Percentiles rank a stretch among this genome's conserved stretches.
These are phyloP conservation scores for Bubo blakistoni DNA, from an alignment of 2,113 vertebrate genomes.

Conservation along the genomic window DNA sequence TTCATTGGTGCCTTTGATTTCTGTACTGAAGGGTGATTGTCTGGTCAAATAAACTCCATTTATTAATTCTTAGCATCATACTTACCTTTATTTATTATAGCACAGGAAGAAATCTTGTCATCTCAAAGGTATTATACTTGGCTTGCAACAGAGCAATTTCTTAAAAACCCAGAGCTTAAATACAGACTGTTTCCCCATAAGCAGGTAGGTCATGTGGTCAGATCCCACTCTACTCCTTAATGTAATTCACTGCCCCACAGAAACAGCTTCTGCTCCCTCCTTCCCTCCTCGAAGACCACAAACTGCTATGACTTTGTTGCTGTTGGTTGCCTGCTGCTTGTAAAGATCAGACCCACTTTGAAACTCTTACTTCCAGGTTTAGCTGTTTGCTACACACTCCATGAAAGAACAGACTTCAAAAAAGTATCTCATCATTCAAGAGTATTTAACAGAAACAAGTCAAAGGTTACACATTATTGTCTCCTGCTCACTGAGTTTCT, in stretches of 20 bases:
- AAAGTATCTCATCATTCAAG: neutral
- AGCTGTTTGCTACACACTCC: neutral
- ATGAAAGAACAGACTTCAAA: neutral
- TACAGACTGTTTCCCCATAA: neutral
- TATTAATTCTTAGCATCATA: neutral
- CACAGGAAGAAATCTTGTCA: neutral
- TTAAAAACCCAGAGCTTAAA: neutral
- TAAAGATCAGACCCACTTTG: neutral
- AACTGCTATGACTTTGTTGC: neutral
- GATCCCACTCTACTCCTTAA: neutral
- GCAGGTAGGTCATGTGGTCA: accelerated
- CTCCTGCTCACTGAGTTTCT: neutral
- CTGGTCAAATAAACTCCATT: neutral
- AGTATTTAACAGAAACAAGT: neutral
- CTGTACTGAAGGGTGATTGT: neutral
- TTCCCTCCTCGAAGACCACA: neutral
- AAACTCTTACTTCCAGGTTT: neutral
- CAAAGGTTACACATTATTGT: neutral
- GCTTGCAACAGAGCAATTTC: neutral
- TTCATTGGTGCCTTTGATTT: neutral
- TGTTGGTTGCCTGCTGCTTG: accelerated
- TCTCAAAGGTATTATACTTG: neutral
- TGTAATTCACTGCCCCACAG: neutral
- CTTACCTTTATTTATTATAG: neutral
- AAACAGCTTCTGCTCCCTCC: neutral